Conservation (phyloP, 2,797 vertebrate genomes). For the Pseudotriccus pelzelni region DNA sequence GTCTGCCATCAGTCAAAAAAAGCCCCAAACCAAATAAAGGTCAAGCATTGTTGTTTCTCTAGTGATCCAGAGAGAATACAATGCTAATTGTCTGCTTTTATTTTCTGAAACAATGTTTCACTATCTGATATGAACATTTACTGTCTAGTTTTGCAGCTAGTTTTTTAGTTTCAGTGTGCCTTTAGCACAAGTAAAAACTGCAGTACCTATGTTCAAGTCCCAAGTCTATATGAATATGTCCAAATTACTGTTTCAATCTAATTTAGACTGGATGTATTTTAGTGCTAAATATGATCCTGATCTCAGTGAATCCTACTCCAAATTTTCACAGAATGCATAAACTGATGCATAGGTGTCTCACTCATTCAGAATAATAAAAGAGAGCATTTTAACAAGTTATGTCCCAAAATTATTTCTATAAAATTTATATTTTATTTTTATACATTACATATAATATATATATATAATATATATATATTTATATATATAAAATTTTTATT, state of each 20-base stretch:
- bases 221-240: neutral
- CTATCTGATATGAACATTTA: neutral
- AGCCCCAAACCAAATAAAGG: neutral
- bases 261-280: neutral
- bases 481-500: neutral
- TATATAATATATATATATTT: too few species aligned
- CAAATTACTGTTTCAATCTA: neutral
- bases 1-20: neutral
- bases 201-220: neutral
- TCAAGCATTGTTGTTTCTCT: slow-evolving; percentile 26
- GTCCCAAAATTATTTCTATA: neutral
- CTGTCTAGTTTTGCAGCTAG: neutral
- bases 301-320: neutral
- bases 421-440: neutral
- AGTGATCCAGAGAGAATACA: neutral
- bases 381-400: neutral
- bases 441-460: too few species aligned
- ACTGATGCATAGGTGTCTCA: neutral
- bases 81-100: neutral
- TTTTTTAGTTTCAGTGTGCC: neutral
- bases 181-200: neutral
- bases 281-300: neutral
- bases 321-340: neutral
- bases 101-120: neutral
- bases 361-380: neutral